These are phyloP conservation scores for Sinocyclocheilus grahami DNA, from an alignment of 2,113 vertebrate genomes.

Conservation along the genomic window DNA sequence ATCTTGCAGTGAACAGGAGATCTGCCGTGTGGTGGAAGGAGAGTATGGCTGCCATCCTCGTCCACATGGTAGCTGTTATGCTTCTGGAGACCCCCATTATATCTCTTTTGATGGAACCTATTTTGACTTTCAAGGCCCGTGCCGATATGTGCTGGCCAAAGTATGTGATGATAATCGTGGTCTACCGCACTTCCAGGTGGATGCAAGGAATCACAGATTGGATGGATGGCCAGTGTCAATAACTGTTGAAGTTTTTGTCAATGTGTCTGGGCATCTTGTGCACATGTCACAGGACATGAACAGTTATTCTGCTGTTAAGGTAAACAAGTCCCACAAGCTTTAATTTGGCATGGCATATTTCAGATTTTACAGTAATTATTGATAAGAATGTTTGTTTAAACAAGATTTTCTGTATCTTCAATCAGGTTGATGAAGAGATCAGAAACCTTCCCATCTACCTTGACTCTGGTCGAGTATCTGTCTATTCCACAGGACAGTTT, in stretches of 20 bases:
- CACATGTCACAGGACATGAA: conserved; percentile 45
- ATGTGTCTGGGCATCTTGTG: conserved; percentile 60
- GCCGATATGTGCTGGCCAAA: conserved; percentile 64
- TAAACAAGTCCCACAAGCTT: conserved; percentile 33
- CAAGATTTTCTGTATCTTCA: background rate
- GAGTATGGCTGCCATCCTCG: conserved; percentile 64
- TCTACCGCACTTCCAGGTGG: conserved; percentile 63
- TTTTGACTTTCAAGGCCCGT: conserved; percentile 67
- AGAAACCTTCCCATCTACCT: conserved; percentile 62
- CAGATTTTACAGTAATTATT: background rate
- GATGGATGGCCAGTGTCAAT: conserved; percentile 47
- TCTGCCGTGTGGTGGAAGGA: conserved; percentile 62
- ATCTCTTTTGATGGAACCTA: conserved; percentile 63
- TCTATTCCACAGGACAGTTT: conserved; percentile 57
- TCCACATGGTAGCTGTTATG: conserved; percentile 60
- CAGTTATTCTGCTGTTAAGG: conserved; percentile 50
- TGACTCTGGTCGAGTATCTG: conserved; percentile 47
- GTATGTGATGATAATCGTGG: conserved; percentile 42
- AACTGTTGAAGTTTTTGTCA: conserved; percentile 64
- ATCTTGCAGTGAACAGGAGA: conserved; percentile 54
- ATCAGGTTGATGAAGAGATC: conserved; percentile 63
- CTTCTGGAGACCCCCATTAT: conserved; percentile 70
- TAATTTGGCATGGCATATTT: background rate
- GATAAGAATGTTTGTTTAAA: background rate
- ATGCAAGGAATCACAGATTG: conserved; percentile 64